Conservation (phyloP, 1,140 invertebrate genomes). For the Macrotrachela quadricornifera region DNA sequence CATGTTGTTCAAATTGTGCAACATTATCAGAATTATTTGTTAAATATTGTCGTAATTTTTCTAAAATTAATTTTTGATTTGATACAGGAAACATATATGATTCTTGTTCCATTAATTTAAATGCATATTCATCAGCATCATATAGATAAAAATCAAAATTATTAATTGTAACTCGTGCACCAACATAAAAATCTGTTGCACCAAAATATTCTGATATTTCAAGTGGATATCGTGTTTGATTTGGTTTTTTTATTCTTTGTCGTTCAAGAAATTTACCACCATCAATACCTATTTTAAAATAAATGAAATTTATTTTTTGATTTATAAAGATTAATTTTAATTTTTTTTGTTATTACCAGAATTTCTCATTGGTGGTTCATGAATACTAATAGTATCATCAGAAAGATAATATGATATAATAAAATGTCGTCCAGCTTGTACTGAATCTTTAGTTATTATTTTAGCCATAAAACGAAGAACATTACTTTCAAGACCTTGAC, state of each 20-base stretch:
- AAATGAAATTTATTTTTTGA: not conserved
- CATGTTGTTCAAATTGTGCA: not conserved
- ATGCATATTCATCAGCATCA: slow-evolving; percentile 59
- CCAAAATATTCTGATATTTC: slow-evolving; percentile 47
- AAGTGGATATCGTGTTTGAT: slow-evolving; percentile 35
- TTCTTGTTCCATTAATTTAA: slow-evolving; percentile 64
- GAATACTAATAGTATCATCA: slow-evolving; percentile 60
- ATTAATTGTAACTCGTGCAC: slow-evolving; percentile 48
- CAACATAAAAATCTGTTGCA: slow-evolving; percentile 55
- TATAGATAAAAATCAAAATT: slow-evolving; percentile 51
- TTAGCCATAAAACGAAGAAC: slow-evolving; percentile 54
- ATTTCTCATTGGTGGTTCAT: slow-evolving; percentile 48
- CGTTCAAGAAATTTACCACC: slow-evolving; percentile 46
- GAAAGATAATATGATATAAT: slow-evolving; percentile 56
- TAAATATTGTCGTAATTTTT: not conserved
- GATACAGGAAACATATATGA: not conserved
- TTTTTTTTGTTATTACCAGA: slow-evolving; percentile 35
- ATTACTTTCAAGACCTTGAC: slow-evolving; percentile 47
- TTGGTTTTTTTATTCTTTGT: slow-evolving; percentile 45
- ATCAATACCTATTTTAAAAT: slow-evolving; percentile 31
- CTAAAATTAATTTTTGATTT: not conserved
- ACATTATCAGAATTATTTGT: not conserved
- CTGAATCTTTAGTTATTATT: slow-evolving; percentile 45
- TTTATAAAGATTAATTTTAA: not conserved
- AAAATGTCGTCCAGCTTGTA: slow-evolving; percentile 47